Conservation (phyloP, 2,888 invertebrate species). For the Perithous albicinctus region DNA sequence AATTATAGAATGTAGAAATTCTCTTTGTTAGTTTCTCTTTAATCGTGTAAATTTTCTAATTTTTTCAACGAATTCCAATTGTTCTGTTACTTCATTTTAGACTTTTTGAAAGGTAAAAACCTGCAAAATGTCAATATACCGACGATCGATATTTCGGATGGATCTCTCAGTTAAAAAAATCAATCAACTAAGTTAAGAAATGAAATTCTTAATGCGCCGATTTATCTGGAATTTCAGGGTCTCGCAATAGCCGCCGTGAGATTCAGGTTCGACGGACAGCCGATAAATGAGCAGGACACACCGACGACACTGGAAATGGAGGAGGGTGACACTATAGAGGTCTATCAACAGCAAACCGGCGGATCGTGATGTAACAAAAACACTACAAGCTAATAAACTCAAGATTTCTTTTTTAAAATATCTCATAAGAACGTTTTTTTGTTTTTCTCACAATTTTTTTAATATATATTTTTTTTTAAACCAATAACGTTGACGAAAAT, state of each 20-base stretch:
- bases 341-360: conserved; percentile 97
- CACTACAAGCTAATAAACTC: conserved; percentile 62
- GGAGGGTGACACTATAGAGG: conserved; percentile 98
- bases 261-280: conserved; percentile 97
- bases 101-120: too few relatives aligned
- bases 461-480: not conserved
- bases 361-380: conserved; percentile 85
- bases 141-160: too few relatives aligned
- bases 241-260: conserved; percentile 95
- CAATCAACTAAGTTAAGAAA: too few relatives aligned
- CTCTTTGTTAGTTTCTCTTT: too few relatives aligned
- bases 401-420: conserved; percentile 54
- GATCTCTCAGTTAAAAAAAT: too few relatives aligned
- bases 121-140: too few relatives aligned
- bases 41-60: too few relatives aligned
- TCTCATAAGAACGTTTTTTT: conserved; percentile 15
- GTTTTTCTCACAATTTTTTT: conserved; percentile 30
- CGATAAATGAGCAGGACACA: conserved; percentile 96
- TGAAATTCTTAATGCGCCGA: not conserved
- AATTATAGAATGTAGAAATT: too few relatives aligned
- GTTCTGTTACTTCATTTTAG: too few relatives aligned
- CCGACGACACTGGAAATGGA: conserved; percentile 97
- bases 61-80: too few relatives aligned
- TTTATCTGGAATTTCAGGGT: conserved; percentile 87
- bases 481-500: conserved; percentile 14